A percentile compares a stretch with the other conserved stretches of the same genome.
Conservation (phyloP, 2,888 invertebrate genomes). For the Pristionchus entomophagus region DNA sequence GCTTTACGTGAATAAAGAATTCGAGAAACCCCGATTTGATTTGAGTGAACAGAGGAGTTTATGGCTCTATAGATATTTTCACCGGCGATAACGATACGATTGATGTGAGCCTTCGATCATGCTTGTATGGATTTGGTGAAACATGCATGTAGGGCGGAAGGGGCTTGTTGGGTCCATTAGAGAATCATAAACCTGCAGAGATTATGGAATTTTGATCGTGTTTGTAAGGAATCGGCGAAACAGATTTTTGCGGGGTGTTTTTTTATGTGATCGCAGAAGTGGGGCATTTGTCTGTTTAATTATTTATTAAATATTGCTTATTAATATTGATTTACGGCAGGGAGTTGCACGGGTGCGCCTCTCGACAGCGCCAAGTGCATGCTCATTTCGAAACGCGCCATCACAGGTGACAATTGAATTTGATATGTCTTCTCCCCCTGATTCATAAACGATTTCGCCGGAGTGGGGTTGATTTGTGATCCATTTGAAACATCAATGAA, state of each 20-base stretch:
- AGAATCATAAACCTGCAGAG: no score
- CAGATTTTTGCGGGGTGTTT: not conserved
- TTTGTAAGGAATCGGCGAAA: not conserved
- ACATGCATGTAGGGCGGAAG: no score
- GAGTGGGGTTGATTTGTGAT: no score
- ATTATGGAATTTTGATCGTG: not conserved
- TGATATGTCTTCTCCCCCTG: no score
- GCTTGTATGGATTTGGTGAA: no score
- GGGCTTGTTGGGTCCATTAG: no score
- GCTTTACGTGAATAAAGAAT: constrained; percentile 9
- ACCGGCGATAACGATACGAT: no score
- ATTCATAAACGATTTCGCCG: no score
- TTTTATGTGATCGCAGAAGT: not conserved
- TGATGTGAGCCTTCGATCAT: no score
- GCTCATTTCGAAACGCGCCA: constrained; percentile 8
- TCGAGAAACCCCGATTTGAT: not conserved
- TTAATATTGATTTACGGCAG: not conserved
- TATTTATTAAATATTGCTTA: not conserved
- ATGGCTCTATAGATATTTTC: constrained; percentile 12
- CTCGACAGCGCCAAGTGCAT: not conserved
- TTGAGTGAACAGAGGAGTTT: not conserved
- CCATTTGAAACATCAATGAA: no score
- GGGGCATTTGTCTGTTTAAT: no score
- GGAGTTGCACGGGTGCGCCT: not conserved
- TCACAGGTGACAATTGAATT: not conserved